Evolutionary conservation across 2,113 vertebrate genomes (phyloP).

Genomic region (Lamprotornis superbus): DNA sequence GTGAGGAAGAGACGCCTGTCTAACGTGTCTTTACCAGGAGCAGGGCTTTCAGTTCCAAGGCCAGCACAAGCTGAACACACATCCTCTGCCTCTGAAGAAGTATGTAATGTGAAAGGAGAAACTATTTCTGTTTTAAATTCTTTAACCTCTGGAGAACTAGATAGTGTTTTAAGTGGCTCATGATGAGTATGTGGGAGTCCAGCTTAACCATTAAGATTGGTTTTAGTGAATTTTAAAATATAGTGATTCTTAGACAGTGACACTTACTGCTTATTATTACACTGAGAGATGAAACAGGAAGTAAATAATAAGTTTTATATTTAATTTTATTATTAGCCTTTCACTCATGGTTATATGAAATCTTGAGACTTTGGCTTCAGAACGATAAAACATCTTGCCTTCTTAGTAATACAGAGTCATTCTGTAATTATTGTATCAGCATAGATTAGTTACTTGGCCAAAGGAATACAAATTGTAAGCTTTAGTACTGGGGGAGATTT

Average conservation of each 20-base stretch:
- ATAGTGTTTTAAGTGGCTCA: background rate
- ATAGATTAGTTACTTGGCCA: background rate
- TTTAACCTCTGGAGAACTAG: background rate
- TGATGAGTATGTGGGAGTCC: background rate
- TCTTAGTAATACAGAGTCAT: background rate
- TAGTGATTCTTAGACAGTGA: background rate
- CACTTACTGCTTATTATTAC: background rate
- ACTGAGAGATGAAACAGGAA: background rate
- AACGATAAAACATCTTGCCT: background rate
- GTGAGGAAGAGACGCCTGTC: conserved; percentile 92
- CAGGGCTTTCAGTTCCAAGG: conserved; percentile 87
- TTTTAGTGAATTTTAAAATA: background rate
- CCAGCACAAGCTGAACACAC: conserved; percentile 81
- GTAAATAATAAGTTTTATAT: background rate
- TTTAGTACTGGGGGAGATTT: background rate
- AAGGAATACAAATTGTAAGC: background rate
- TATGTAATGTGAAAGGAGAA: conserved; percentile 62
- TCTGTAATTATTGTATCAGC: background rate
- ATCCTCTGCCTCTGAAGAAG: conserved; percentile 84
- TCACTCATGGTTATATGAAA: background rate
- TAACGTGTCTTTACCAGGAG: conserved; percentile 90
- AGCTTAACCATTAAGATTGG: background rate
- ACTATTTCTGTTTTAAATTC: background rate
- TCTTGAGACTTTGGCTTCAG: background rate
- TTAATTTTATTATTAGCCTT: background rate